A percentile compares a stretch with the other conserved stretches of the same genome.
These are phyloP conservation scores for Acrocephalus arundinaceus DNA, from an alignment of 2,113 vertebrate genomes.

Conservation along the genomic window DNA sequence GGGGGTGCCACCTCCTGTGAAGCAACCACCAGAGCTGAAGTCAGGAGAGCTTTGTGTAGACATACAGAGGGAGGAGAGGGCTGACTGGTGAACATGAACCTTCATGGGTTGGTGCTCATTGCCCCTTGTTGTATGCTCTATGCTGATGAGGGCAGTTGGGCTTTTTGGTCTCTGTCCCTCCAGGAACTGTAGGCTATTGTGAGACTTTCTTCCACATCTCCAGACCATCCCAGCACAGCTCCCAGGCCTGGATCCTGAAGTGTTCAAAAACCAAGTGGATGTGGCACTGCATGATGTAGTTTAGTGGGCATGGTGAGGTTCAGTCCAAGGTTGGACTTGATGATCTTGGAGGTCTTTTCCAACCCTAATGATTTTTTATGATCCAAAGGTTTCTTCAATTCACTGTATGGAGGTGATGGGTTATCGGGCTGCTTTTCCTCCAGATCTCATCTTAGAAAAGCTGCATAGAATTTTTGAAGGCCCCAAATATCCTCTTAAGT, in stretches of 20 bases:
- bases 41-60: not conserved
- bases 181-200: not conserved
- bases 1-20: not conserved
- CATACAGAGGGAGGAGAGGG: not conserved
- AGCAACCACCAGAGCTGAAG: not conserved
- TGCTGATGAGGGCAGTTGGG: not conserved
- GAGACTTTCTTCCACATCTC: not conserved
- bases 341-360: not conserved
- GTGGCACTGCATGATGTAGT: not conserved
- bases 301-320: not conserved
- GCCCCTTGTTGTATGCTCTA: not conserved
- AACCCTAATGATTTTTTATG: not conserved
- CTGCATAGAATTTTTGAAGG: not conserved
- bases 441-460: not conserved
- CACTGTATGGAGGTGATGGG: not conserved
- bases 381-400: not conserved
- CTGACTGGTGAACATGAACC: not conserved
- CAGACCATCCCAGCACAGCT: not conserved
- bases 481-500: not conserved
- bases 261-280: not conserved
- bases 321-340: not conserved
- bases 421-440: not conserved
- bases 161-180: not conserved
- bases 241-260: not conserved
- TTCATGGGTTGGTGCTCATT: fast-evolving